Conservation (phyloP, 2,888 invertebrate species). For the Smittia aterrima region DNA sequence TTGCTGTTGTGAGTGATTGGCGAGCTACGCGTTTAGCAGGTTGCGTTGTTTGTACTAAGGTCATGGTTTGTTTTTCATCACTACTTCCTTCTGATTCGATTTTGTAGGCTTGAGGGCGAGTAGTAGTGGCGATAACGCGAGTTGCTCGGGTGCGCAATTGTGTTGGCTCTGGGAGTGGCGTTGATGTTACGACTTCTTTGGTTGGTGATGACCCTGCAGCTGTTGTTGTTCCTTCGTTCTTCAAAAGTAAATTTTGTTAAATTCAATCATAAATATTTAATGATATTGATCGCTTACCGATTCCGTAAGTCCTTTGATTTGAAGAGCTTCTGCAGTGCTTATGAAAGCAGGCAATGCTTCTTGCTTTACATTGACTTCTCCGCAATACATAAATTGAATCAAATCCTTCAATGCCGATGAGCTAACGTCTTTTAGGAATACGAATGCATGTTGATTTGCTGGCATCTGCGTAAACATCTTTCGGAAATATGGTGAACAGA, state of each 20-base stretch:
- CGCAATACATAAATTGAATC: slow-evolving; percentile 71
- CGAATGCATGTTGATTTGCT: slow-evolving; percentile 66
- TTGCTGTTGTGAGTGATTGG: slow-evolving; percentile 47
- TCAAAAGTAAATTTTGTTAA: slow-evolving; percentile 59
- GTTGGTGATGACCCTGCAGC: slow-evolving; percentile 58
- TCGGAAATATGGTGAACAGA: slow-evolving; percentile 72
- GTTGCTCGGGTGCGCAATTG: slow-evolving; percentile 42
- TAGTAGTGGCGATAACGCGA: slow-evolving; percentile 47
- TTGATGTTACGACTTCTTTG: slow-evolving; percentile 56
- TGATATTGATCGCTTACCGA: slow-evolving; percentile 55
- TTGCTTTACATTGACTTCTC: slow-evolving; percentile 70
- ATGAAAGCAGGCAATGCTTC: slow-evolving; percentile 70
- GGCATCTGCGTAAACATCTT: slow-evolving; percentile 69
- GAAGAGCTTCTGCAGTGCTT: slow-evolving; percentile 69
- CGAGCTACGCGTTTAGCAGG: slow-evolving; percentile 54
- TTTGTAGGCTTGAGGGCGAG: slow-evolving; percentile 55
- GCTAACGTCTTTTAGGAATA: slow-evolving; percentile 70
- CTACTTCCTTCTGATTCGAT: slow-evolving; percentile 65
- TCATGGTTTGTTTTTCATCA: slow-evolving; percentile 59
- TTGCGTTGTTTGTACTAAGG: slow-evolving; percentile 59
- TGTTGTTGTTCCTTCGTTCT: slow-evolving; percentile 66
- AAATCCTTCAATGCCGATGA: slow-evolving; percentile 67
- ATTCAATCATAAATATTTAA: slow-evolving; percentile 50
- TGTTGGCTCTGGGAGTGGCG: slow-evolving; percentile 20
- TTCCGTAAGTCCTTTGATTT: slow-evolving; percentile 67